Base-by-base conservation (phyloP, 2,113 vertebrate genomes). In the Chloebia gouldiae region DNA sequence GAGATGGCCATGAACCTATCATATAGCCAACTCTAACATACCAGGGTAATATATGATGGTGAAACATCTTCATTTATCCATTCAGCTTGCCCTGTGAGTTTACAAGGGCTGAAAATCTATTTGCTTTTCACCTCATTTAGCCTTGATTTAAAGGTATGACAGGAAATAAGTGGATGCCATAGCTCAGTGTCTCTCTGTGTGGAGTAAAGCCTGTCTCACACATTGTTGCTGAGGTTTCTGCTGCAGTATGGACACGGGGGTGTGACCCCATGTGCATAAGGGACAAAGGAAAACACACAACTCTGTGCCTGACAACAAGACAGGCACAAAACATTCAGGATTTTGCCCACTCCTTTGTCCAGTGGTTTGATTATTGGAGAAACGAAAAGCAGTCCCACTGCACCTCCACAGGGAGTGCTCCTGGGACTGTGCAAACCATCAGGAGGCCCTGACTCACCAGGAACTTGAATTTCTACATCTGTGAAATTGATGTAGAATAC, bases 1-100 rank as follows among this genome's bases (percentile, higher is more conserved):
- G 69, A 78, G 71, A 93, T 78, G 93, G 88, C 93, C 76, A 61
- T 95, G 94, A 97, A 96, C 96, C 92, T 57, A 76, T 82, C 90
- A 92, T 65, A 88, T 4, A 49, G 95, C 88, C 65, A 86, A 4
- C 60, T 83, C 47, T 53, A 94, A 68, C 57, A 51, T 30, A 78
- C 37, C 42, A 93, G 72, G 56, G 63, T 94, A 90, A 88, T 90
- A 71, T 73, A 95, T 35, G 65, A 21, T 0, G 1, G 68, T 47
- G 86, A 83, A 95, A 90, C 85, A 88, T 39, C 72, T 83, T 11
- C 73, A 76, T 93, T 93, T 94, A 95, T 93, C 92, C 72, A 84
- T 95, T 96, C 88, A 92, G 88, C 51, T 94, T 93, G 86, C 80
- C 92, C 88, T 93, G 22, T 75, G 82, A 93, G 69, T 86, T 94